Base-by-base conservation (phyloP, 2,113 vertebrate species). In the Microcebus griseorufus region DNA sequence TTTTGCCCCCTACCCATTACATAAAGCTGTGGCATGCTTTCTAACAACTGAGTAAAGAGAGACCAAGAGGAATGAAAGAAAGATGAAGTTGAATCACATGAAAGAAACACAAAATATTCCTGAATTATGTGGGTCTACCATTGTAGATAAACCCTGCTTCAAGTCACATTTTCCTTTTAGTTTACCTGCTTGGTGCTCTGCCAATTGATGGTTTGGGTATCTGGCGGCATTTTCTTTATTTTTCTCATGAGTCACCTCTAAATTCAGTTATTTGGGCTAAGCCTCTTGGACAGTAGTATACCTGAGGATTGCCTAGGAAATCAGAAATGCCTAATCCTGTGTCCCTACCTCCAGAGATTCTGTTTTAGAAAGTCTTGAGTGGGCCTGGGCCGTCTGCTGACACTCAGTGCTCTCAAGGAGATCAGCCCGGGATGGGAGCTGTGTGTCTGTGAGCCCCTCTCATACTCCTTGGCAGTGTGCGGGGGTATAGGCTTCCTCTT, bases 361-460 rank as follows among this genome's bases (percentile, higher is more conserved):
- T 94, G 32, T 32, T 12, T 39, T 51, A 29, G 17, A 32, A 64
- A 78, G 72, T 48, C 39, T 69, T 14, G 45, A 81, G 69, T 83
- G 34, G 14, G 11, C n/a, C 51, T 65, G 65, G 16, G n/a, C 1
- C 16, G 9, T 62, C 65, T 86, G 25, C 12, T 82, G 27, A 93
- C 20, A 14, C 37, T 48, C 20, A 14, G n/a, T 76, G 39, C 10
- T 42, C 69, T 42, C 2, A 1, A 37, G 65, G 42, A 45, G 22
- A 29, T 45, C 29, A 34, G 88, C 85, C 65, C 9, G 22, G 27
- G 37, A 9, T 12, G 75, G 45, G 39, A 37, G 45, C 90, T 53
- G 2, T 2, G 0, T 69, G 27, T 23, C 22, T 0, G 0, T 22
- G 62, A 82, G 10, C 10, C 45, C 29, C 25, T 72, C 23, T 48